A percentile compares a stretch with the other conserved stretches of the same genome.
Conservation (phyloP, 2,888 invertebrate species). For the Idaea dimidiata region DNA sequence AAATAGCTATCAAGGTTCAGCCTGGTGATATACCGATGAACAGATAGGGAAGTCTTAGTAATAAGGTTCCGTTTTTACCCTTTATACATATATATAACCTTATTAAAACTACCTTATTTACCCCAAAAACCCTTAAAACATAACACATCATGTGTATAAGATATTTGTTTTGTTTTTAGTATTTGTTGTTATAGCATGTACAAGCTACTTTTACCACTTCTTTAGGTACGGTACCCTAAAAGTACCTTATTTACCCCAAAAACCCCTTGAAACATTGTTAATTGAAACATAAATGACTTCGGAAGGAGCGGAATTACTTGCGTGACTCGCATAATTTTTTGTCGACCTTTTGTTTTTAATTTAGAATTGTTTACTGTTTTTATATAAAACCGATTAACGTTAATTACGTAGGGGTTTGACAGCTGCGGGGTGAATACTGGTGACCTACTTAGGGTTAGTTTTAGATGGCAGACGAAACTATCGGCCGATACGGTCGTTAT, state of each 20-base stretch:
- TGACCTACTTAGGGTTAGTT: background rate
- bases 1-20: too few relatives aligned
- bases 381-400: slow-evolving; percentile 5
- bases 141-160: too few relatives aligned
- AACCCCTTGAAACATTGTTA: background rate
- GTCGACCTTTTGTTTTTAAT: slow-evolving; percentile 24
- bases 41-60: too few relatives aligned
- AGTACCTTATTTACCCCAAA: background rate
- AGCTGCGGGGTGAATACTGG: slow-evolving; percentile 23
- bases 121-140: too few relatives aligned
- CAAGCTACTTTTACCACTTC: too few relatives aligned
- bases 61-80: too few relatives aligned
- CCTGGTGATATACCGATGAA: too few relatives aligned
- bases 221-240: too few relatives aligned
- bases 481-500: background rate
- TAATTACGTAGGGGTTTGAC: slow-evolving; percentile 33
- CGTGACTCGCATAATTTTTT: slow-evolving; percentile 44
- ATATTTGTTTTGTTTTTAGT: too few relatives aligned
- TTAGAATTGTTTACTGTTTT: slow-evolving; percentile 17
- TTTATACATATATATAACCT: too few relatives aligned
- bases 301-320: slow-evolving; percentile 32
- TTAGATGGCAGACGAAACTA: background rate
- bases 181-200: too few relatives aligned
- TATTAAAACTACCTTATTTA: too few relatives aligned
- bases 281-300: background rate